These are phyloP conservation scores for Temnothorax unifasciatus DNA, from an alignment of 2,888 invertebrate species.

Conservation along the genomic window DNA sequence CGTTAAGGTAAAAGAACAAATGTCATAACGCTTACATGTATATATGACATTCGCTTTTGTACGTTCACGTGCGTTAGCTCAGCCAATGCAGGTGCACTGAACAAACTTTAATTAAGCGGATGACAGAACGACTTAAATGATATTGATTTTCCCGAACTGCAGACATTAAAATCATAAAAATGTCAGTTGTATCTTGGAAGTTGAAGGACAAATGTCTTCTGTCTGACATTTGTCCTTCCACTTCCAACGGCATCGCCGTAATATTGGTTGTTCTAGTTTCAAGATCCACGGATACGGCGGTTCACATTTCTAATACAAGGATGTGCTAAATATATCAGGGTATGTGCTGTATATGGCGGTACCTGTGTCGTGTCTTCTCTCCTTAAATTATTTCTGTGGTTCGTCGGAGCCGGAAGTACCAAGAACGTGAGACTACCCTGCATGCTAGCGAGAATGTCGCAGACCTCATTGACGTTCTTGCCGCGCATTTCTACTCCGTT, in stretches of 20 bases:
- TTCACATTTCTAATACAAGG: neutral
- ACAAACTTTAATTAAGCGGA: neutral
- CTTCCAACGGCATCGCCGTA: neutral
- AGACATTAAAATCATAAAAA: conserved; percentile 2
- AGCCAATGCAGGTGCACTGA: neutral
- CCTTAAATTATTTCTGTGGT: conserved; percentile 81
- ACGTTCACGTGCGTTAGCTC: neutral
- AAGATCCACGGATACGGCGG: neutral
- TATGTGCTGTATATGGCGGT: conserved; percentile 4
- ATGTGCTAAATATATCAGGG: conserved; percentile 43
- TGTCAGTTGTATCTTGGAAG: neutral
- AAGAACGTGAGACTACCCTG: conserved; percentile 96
- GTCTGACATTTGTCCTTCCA: conserved; percentile 50
- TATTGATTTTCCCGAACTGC: conserved; percentile 7
- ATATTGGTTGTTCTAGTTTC: conserved; percentile 48
- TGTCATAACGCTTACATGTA: neutral
- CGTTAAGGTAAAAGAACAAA: conserved; percentile 24
- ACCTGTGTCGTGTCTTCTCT: conserved; percentile 84
- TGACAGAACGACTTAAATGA: neutral
- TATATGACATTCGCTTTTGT: conserved; percentile 3
- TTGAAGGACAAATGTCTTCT: conserved; percentile 28
- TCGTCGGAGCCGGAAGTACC: conserved; percentile 92
- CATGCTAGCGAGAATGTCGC: conserved; percentile 97
- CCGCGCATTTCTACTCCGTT: conserved; percentile 98
- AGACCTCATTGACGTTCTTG: conserved; percentile 98